A percentile compares a stretch with the other conserved stretches of the same genome.
Conservation (phyloP, 2,797 vertebrate genomes). For the Labroides dimidiatus region DNA sequence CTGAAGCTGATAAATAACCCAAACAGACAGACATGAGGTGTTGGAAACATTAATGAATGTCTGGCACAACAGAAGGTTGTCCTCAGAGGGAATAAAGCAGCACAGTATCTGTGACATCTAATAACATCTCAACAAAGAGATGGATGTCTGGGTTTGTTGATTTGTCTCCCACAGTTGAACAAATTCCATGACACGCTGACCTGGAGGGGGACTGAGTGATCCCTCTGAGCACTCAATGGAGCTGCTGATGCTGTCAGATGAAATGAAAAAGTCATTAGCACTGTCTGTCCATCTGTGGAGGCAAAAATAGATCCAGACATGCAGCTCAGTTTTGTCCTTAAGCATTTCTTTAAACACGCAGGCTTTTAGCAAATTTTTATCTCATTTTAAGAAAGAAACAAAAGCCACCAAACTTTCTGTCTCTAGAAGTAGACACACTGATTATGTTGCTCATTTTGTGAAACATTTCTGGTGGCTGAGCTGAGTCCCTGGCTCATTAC, state of each 20-base stretch:
- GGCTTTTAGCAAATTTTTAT: background rate
- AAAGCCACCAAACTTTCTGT: too few relatives aligned
- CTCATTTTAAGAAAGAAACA: background rate
- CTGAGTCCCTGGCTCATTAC: background rate
- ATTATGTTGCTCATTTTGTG: background rate
- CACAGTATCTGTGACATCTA: background rate
- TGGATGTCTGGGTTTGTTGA: background rate
- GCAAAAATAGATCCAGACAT: background rate
- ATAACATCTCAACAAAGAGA: background rate
- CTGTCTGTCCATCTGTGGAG: background rate
- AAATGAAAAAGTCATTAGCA: background rate
- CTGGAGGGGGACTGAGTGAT: background rate
- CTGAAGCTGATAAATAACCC: background rate
- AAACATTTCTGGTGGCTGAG: conserved; percentile 8
- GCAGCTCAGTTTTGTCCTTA: background rate
- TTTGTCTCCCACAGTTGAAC: background rate
- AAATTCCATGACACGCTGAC: background rate
- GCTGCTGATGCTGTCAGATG: background rate
- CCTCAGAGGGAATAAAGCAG: background rate
- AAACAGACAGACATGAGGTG: background rate
- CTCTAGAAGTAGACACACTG: too few relatives aligned
- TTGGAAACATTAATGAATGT: background rate
- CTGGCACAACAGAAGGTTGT: background rate
- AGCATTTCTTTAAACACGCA: background rate
- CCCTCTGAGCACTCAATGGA: background rate